phyloP scores from a whole-genome alignment of 2,888 invertebrate species.

The Mimachlamys varia region DNA sequence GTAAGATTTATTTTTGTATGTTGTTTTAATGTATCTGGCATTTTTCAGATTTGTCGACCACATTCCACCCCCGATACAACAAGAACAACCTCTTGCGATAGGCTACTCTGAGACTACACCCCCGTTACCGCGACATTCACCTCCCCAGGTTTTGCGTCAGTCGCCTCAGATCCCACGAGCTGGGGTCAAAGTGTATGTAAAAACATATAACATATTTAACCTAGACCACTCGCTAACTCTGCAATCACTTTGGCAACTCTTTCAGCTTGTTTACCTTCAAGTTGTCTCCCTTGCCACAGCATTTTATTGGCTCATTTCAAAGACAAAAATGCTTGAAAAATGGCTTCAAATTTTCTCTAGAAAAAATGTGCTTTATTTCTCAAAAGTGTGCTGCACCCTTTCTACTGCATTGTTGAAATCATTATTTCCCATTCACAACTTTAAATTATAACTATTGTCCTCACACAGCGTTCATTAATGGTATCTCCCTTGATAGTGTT shows the following conservation, averaged over 20 bases:
- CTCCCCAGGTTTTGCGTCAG: constrained; percentile 28
- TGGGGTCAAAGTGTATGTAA: constrained; percentile 25
- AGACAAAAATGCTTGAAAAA: background rate
- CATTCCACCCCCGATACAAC: constrained; percentile 1
- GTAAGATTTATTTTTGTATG: background rate
- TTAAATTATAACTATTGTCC: background rate
- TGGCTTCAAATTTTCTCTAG: background rate
- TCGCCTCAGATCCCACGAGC: constrained; percentile 12
- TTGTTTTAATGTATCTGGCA: background rate
- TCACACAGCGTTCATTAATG: background rate
- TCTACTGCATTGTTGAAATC: background rate
- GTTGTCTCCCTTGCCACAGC: constrained; percentile 7
- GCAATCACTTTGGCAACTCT: background rate
- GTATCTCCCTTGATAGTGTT: background rate
- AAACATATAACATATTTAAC: background rate
- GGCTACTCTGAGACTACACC: background rate
- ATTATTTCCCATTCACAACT: background rate
- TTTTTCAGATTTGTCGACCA: constrained; percentile 18
- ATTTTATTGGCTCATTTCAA: background rate
- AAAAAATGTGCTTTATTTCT: background rate
- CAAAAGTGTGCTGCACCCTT: constrained; percentile 8
- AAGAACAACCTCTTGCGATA: background rate
- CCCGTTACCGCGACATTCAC: constrained; percentile 29
- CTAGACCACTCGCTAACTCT: constrained; percentile 15
- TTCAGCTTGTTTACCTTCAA: background rate